Base-by-base conservation (phyloP, 2,888 invertebrate species). In the Hoplodrina blanda region DNA sequence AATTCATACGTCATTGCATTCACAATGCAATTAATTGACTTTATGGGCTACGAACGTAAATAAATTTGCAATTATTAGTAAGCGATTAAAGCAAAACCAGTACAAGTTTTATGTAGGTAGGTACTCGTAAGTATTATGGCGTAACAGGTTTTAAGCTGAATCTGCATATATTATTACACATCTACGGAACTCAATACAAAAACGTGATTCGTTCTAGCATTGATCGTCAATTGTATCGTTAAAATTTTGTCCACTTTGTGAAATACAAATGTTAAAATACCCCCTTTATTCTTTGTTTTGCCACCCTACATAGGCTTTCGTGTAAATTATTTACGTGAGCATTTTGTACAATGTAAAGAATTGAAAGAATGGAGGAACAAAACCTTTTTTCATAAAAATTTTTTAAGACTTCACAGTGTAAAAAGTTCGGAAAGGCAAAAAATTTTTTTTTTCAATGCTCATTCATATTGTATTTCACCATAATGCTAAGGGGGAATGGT, bases 21-120 rank as follows among this genome's bases (percentile, higher is more conserved):
- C 17, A 46, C 17, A 57, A 25, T 56, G n/a, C 8, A 61, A 33
- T 50, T 41, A 11, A 62, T 33, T 56, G 50, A 37, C n/a, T 46
- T 56, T 62, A 37, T 60, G 20, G 11, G 20, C 10, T 49, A 41
- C 10, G 10, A 50, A 17, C 4, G 11, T 41, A n/a, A 57, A 52
- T 69, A 69, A 41, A 50, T 69, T 44, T 44, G 15, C 30, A 69
- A 33, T 69, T 44, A 49, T 69, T 5, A 55, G 46, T 68, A 69
- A 30, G n/a, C 10, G 1, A 52, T 55, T 37, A n/a, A 19, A 10
- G 7, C 11, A 4, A 72, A 33, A 55, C 59, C 44, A 55, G 30
- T 30, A 25, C 19, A n/a, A 37, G 59, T 54, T 54, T 55, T 13
- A 49, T 30, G 41, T n/a, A n/a, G n/a, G n/a, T n/a, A n/a, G n/a